phyloP scores from a whole-genome alignment of 2,888 invertebrate species.

The Pediacus dermestoides region DNA sequence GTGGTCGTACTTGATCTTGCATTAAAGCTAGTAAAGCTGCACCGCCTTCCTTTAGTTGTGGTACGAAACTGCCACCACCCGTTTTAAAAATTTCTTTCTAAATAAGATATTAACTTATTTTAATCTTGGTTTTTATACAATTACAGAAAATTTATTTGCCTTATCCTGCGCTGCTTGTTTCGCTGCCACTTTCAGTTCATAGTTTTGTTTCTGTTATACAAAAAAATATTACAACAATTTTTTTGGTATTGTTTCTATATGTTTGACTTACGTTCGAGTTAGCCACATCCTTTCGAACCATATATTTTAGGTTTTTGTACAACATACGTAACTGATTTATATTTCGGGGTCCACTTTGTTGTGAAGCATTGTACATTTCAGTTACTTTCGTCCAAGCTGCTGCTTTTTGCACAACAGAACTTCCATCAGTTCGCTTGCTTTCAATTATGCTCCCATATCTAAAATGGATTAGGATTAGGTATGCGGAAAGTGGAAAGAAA shows the following conservation, averaged over 20 bases:
- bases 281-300: conserved; percentile 2
- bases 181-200: not conserved
- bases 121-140: not conserved
- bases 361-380: conserved; percentile 2
- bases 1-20: conserved; percentile 5
- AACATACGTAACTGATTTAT: conserved; percentile 1
- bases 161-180: conserved; percentile 1
- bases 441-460: conserved; percentile 5
- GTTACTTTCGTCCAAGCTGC: conserved; percentile 7
- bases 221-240: conserved; percentile 3
- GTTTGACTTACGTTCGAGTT: conserved; percentile 1
- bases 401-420: not conserved
- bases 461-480: not conserved
- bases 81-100: conserved; percentile 8
- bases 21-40: conserved; percentile 5
- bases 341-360: conserved; percentile 1
- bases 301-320: conserved; percentile 5
- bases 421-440: conserved; percentile 4
- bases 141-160: not conserved
- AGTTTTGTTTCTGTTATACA: not conserved
- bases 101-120: not conserved
- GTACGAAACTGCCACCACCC: conserved; percentile 6
- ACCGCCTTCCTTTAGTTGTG: conserved; percentile 5
- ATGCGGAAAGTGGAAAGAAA: too few relatives aligned
- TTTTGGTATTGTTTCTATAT: too few relatives aligned